Evolutionary conservation across 2,113 vertebrate species (phyloP).

Genomic region (Elephantulus edwardii): DNA sequence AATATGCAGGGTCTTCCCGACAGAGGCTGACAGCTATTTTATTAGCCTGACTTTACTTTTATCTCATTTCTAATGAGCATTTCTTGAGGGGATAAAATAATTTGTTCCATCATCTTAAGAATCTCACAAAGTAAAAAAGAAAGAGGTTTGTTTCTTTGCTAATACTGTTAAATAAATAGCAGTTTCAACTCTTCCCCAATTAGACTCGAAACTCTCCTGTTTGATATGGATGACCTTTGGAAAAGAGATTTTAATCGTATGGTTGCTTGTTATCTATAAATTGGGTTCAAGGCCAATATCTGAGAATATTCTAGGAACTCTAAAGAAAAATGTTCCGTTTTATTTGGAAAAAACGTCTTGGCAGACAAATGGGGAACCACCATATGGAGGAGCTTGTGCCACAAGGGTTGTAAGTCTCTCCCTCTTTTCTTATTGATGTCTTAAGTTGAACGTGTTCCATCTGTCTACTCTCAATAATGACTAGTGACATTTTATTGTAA

Average conservation of each 20-base stretch:
- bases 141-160: conserved; percentile 74
- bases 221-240: conserved; percentile 76
- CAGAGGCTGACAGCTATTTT: conserved; percentile 13
- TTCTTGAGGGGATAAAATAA: conserved; percentile 78
- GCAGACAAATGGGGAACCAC: conserved; percentile 84
- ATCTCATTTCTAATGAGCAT: conserved; percentile 61
- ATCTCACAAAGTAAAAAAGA: conserved; percentile 79
- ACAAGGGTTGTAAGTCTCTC: conserved; percentile 82
- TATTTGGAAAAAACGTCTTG: conserved; percentile 86
- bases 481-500: conserved; percentile 83
- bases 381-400: conserved; percentile 86
- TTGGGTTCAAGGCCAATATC: conserved; percentile 82
- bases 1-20: conserved; percentile 39
- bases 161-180: conserved; percentile 78
- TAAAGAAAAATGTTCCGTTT: conserved; percentile 84
- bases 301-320: conserved; percentile 84
- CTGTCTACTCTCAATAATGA: conserved; percentile 87
- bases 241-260: conserved; percentile 81
- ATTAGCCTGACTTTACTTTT: conserved; percentile 53
- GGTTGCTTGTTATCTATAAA: conserved; percentile 83
- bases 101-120: conserved; percentile 80
- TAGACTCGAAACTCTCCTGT: conserved; percentile 74
- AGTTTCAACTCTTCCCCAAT: conserved; percentile 76
- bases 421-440: conserved; percentile 85
- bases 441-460: conserved; percentile 87